Evolutionary conservation across 2,888 invertebrate genomes (phyloP), one percentile per base, ranked within the genome.

Genomic region (Oligia latruncula): DNA sequence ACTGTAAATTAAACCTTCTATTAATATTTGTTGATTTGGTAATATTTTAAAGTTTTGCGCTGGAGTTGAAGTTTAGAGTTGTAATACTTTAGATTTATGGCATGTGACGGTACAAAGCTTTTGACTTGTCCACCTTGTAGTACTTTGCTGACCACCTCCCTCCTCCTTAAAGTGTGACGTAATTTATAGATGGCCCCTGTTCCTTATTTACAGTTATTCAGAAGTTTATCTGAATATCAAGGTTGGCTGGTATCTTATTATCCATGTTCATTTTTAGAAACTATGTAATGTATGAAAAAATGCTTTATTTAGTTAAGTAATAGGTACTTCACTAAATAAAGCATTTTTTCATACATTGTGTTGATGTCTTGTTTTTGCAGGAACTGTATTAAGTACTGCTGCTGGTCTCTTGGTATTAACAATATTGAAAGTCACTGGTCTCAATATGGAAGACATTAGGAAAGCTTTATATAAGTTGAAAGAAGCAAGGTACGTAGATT

Each of bases 381-480:
- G 98, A 73, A 95, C 97, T 11, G 90, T 93, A 2, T 91, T 98
- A 77, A 98, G 98, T 73, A 91, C 97, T 0, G 64, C 98, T 2
- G 98, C 97, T 71, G 98, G 98, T 3, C 82, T 92, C 5, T 73
- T 95, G 0, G 97, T 98, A 5, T 80, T 97, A 77, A 92, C 95
- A 4, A 20, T 98, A 29, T 92, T 98, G 60, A 97, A 97, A 90
- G 23, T 97, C 0, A 95, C 97, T 20, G 98, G 98, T 52, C 91
- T 97, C 0, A 94, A 97, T 1, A 98, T 98, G 97, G 97, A 97
- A 65, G 98, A 98, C 79, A 95, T 98, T 23, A 96, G 97, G 82
- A 96, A 96, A 90, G 97, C 97, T 94, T 97, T 98, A 89, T 96
- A 97, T 87, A 96, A 95, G 89, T 96, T 96, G 20, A 95, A 90